Conservation (phyloP, 2,888 invertebrate species). For the Dermolepida albohirtum region DNA sequence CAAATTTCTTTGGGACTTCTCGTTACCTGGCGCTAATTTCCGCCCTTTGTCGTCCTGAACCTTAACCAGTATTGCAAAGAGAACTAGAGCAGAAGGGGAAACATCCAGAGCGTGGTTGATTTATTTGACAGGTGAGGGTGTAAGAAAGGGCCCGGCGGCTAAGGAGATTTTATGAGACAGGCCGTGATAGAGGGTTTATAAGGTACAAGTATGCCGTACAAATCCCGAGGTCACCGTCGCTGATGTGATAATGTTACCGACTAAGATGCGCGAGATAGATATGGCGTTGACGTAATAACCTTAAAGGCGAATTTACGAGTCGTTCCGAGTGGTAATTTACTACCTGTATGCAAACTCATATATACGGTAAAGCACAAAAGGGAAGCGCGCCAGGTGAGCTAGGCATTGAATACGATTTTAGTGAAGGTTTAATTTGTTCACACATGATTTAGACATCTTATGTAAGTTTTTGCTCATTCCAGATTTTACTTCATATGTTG, state of each 20-base stretch:
- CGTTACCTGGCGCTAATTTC: constrained; percentile 30
- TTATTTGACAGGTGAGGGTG: constrained; percentile 46
- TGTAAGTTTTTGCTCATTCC: not conserved
- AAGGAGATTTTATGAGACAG: constrained; percentile 50
- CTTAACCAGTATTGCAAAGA: constrained; percentile 28
- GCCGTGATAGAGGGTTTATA: constrained; percentile 48
- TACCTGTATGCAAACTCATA: constrained; percentile 32
- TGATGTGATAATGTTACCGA: constrained; percentile 39
- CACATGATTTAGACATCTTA: constrained; percentile 13
- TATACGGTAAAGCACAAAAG: constrained; percentile 23
- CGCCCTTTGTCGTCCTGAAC: constrained; percentile 20
- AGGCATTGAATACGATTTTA: constrained; percentile 17
- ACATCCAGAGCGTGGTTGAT: constrained; percentile 39
- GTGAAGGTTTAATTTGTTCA: constrained; percentile 14
- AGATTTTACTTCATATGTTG: not conserved
- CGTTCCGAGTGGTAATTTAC: constrained; percentile 32
- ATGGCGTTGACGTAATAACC: constrained; percentile 36
- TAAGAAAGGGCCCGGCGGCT: constrained; percentile 45
- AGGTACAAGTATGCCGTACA: constrained; percentile 48
- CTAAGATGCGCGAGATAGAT: constrained; percentile 37
- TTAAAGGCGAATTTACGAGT: constrained; percentile 36
- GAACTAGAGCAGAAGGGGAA: constrained; percentile 15
- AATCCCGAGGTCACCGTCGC: constrained; percentile 44
- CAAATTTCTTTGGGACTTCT: constrained; percentile 16
- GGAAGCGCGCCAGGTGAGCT: constrained; percentile 5